These are phyloP conservation scores for Kradibia gibbosae DNA, from an alignment of 1,140 invertebrate genomes.

Conservation along the genomic window DNA sequence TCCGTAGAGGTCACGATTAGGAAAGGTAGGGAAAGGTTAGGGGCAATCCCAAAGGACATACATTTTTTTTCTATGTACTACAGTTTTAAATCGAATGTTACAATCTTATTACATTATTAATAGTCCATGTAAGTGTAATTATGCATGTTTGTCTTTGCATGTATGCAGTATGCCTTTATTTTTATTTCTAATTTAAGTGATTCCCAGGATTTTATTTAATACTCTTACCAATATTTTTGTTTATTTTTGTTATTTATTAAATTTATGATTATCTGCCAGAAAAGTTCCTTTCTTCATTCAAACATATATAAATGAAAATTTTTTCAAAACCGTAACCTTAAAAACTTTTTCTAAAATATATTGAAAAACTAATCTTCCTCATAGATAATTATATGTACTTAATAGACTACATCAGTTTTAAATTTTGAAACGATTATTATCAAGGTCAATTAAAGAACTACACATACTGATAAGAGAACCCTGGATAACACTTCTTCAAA, in stretches of 20 bases:
- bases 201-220: neutral
- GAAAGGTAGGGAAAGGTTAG: slow-evolving; percentile 23
- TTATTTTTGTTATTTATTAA: slow-evolving; percentile 2
- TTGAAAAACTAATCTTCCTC: slow-evolving; percentile 28
- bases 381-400: neutral
- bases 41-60: slow-evolving; percentile 43
- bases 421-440: slow-evolving; percentile 13
- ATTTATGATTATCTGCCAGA: slow-evolving; percentile 25
- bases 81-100: slow-evolving; percentile 63
- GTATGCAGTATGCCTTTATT: slow-evolving; percentile 42
- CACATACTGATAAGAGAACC: slow-evolving; percentile 16
- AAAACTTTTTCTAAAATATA: slow-evolving; percentile 10
- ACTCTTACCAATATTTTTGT: slow-evolving; percentile 18
- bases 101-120: slow-evolving; percentile 62
- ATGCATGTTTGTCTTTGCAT: slow-evolving; percentile 40
- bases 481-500: slow-evolving; percentile 29
- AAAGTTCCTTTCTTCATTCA: slow-evolving; percentile 35
- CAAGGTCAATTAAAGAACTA: slow-evolving; percentile 21
- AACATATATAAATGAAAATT: neutral
- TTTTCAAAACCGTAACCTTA: slow-evolving; percentile 28
- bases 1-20: slow-evolving; percentile 43
- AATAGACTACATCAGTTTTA: neutral
- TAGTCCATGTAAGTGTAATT: slow-evolving; percentile 55
- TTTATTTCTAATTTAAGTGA: slow-evolving; percentile 35
- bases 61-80: slow-evolving; percentile 47